phyloP scores from a whole-genome alignment of 2,797 vertebrate species.

The Phrynocephalus forsythii region DNA sequence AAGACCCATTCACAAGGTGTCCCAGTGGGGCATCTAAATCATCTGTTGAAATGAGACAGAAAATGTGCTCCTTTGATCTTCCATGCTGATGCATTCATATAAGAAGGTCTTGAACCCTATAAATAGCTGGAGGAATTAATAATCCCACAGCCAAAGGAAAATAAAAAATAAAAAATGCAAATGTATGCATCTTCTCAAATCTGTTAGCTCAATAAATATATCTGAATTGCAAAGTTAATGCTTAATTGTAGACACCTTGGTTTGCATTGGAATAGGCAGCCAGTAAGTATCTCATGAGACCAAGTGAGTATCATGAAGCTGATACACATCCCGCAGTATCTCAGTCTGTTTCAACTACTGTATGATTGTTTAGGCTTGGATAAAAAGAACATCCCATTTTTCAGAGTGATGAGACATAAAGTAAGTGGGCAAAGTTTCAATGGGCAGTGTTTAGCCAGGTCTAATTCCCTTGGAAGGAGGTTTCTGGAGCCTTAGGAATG shows the following conservation, averaged over 20 bases:
- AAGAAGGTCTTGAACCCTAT: neutral
- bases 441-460: neutral
- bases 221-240: neutral
- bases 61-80: slow-evolving; percentile 13
- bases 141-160: neutral
- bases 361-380: no score
- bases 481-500: neutral
- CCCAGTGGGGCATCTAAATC: neutral
- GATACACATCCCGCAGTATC: neutral
- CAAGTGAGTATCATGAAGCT: neutral
- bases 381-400: neutral
- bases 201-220: neutral
- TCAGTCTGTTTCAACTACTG: neutral
- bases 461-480: neutral
- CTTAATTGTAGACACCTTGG: neutral
- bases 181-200: neutral
- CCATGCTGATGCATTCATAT: neutral
- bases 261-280: neutral
- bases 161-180: neutral
- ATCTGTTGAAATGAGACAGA: neutral
- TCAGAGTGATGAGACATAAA: neutral
- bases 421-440: neutral
- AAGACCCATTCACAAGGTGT: neutral
- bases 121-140: slow-evolving; percentile 12
- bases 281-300: neutral